These are phyloP conservation scores for Zosterops borbonicus DNA, from an alignment of 2,113 vertebrate genomes.

Conservation along the genomic window DNA sequence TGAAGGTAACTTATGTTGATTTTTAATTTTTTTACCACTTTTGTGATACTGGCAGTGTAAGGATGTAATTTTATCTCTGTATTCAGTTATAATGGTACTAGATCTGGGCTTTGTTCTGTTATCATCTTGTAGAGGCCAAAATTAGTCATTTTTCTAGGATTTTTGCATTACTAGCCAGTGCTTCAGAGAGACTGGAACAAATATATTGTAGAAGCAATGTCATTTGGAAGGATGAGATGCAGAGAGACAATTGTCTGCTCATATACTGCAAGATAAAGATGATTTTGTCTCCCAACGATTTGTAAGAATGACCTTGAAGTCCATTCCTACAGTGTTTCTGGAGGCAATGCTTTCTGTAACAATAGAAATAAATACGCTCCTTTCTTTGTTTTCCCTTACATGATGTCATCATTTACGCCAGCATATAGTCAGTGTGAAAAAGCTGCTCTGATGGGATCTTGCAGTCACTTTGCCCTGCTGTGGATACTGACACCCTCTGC, in stretches of 20 bases:
- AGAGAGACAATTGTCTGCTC: slow-evolving; percentile 38
- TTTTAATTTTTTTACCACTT: not conserved
- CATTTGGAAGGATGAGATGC: not conserved
- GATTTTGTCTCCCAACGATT: not conserved
- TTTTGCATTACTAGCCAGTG: not conserved
- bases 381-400: not conserved
- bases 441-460: not conserved
- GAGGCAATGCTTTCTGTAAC: not conserved
- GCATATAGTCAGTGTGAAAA: not conserved
- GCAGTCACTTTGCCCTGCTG: not conserved
- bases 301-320: not conserved
- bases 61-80: not conserved
- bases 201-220: not conserved
- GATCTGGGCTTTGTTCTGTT: not conserved
- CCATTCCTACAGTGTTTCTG: not conserved
- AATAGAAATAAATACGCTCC: not conserved
- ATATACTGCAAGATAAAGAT: not conserved
- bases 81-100: not conserved
- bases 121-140: not conserved
- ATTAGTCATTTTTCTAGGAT: not conserved
- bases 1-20: not conserved
- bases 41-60: not conserved
- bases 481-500: not conserved
- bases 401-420: not conserved
- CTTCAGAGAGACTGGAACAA: slow-evolving; percentile 11